Base-by-base conservation (phyloP, 92 coral and sea anemone genomes). In the Palythoa grandiflora region DNA sequence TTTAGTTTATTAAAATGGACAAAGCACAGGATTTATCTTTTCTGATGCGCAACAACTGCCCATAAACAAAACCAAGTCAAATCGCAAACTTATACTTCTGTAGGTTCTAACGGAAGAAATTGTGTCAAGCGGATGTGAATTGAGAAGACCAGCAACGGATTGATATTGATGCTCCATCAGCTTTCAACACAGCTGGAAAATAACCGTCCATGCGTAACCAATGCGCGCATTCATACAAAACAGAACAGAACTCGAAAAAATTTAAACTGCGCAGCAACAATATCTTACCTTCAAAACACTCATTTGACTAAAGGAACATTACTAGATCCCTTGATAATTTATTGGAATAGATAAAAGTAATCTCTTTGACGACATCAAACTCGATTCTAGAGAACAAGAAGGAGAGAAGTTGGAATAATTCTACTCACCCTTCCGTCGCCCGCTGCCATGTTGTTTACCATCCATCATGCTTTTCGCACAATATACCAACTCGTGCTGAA, bases 371-470 rank as follows among this genome's bases (percentile, higher is more conserved):
- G 66, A 13, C 75, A 19, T 28, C 36, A 48, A 44, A 65, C 75
- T 81, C 54, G 86, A 81, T 20, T 81, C 55, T 66, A 81, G 40
- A 81, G 86, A 81, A 53, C 60, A 81, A 71, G 59, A 66, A 13
- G 21, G 7, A 40, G 70, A 66, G 52, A 15, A 81, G 17, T 15
- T 15, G 66, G 19, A 37, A 47, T 21, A 81, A 81, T 65, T 14
- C 55, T 20, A 93, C 98, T 91, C 75, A 95, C 98, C 91, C 92
- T 79, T 75, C 93, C 90, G 65, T 83, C 92, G 84, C 92, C 87
- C 63, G 59, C 96, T 88, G 98, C 98, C 98, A 95, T 95, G 77
- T 91, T 95, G 98, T 93, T 95, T 95, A 95, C 94, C 84, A 86
- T 91, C 96, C 94, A 89, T 75, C 87, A 84, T 92, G 93, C 94